phyloP scores from a whole-genome alignment of 2,888 invertebrate species.

The Anagyrus pseudococci region DNA sequence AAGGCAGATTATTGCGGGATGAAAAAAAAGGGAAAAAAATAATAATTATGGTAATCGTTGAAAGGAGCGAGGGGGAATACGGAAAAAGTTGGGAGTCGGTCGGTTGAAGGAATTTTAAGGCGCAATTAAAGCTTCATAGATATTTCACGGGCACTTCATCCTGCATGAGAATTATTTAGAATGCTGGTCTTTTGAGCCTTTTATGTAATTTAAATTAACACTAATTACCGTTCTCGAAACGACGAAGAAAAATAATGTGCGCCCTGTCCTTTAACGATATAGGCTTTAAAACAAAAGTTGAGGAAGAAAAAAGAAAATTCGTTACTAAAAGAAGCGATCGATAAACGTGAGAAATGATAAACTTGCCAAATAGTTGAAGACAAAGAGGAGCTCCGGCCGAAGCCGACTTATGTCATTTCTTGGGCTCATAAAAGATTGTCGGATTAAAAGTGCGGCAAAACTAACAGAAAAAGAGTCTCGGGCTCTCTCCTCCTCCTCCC shows the following conservation, averaged over 20 bases:
- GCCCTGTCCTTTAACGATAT: too few relatives aligned
- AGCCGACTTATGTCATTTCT: conserved; percentile 7
- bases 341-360: not conserved
- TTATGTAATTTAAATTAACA: conserved; percentile 2
- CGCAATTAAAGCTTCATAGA: not conserved
- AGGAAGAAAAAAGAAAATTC: not conserved
- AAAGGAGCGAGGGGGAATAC: too few relatives aligned
- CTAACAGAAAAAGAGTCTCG: conserved; percentile 6
- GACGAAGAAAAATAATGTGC: too few relatives aligned
- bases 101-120: too few relatives aligned
- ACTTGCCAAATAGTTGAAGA: not conserved
- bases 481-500: not conserved
- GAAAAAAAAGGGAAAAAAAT: too few relatives aligned
- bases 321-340: not conserved
- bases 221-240: too few relatives aligned
- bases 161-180: conserved; percentile 9
- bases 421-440: conserved; percentile 16
- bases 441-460: conserved; percentile 21
- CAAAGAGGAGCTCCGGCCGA: not conserved
- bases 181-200: conserved; percentile 6
- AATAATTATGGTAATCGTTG: too few relatives aligned
- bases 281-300: too few relatives aligned
- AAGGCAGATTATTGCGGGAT: too few relatives aligned
- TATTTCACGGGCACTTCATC: conserved; percentile 7
- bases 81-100: too few relatives aligned